These are phyloP conservation scores for Helicoverpa assulta DNA, from an alignment of 2,888 invertebrate species.

Conservation along the genomic window DNA sequence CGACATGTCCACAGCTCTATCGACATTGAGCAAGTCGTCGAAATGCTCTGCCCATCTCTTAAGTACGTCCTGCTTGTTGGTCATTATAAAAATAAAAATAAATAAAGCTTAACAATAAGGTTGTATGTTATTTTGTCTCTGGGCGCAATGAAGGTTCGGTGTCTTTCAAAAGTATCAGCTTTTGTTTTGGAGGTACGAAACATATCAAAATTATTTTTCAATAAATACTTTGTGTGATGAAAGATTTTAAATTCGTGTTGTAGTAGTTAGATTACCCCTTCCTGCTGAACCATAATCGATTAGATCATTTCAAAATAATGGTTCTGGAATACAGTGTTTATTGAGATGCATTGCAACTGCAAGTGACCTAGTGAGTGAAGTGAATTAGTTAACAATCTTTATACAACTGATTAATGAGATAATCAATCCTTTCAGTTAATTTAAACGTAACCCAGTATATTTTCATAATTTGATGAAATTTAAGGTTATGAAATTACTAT, in stretches of 20 bases:
- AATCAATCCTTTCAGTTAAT: too few relatives aligned
- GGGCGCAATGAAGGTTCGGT: conserved; percentile 15
- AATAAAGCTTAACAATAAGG: conserved; percentile 79
- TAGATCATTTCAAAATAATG: not conserved
- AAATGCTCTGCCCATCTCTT: too few relatives aligned
- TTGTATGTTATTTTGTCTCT: conserved; percentile 78
- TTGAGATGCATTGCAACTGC: conserved; percentile 28
- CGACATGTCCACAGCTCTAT: too few relatives aligned
- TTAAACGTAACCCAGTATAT: too few relatives aligned
- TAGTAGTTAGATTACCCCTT: conserved; percentile 44
- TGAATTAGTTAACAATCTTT: not conserved
- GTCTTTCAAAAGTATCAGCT: conserved; percentile 13
- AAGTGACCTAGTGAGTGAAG: too few relatives aligned
- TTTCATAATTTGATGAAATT: too few relatives aligned
- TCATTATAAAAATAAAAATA: too few relatives aligned
- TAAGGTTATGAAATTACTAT: too few relatives aligned
- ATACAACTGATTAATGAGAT: too few relatives aligned
- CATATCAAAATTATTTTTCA: conserved; percentile 40
- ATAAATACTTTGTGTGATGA: conserved; percentile 46
- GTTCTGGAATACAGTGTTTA: conserved; percentile 1
- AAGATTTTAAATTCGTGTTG: conserved; percentile 47
- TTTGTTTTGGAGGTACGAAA: conserved; percentile 20
- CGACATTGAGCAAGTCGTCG: too few relatives aligned
- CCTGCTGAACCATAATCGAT: not conserved
- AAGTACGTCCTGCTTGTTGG: too few relatives aligned